phyloP scores from a whole-genome alignment of 2,888 invertebrate species.

The Hymenopus coronatus region DNA sequence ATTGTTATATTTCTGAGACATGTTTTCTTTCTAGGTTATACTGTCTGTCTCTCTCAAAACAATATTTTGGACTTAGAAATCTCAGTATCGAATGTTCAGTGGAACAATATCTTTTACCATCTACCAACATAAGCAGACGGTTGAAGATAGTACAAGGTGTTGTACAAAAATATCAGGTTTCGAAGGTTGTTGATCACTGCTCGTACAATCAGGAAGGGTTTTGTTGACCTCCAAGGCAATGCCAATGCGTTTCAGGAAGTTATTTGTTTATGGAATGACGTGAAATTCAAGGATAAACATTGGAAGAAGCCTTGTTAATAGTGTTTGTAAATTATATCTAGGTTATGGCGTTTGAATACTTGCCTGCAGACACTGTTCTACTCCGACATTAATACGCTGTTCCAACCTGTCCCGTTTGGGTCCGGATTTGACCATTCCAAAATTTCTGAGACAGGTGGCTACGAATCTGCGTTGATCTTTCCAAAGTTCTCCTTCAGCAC shows the following conservation, averaged over 20 bases:
- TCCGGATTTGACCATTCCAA: slow-evolving; percentile 69
- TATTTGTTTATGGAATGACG: neutral
- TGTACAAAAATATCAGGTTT: neutral
- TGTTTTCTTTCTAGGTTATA: too few species aligned
- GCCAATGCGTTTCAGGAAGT: neutral
- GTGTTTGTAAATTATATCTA: too few species aligned
- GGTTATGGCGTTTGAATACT: slow-evolving; percentile 23
- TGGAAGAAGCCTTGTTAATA: neutral
- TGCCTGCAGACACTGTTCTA: slow-evolving; percentile 60
- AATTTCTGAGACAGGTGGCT: slow-evolving; percentile 65
- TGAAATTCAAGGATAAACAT: neutral
- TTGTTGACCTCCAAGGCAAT: neutral
- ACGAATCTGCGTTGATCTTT: slow-evolving; percentile 76
- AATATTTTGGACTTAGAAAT: too few species aligned
- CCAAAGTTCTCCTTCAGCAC: slow-evolving; percentile 79
- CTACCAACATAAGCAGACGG: too few species aligned
- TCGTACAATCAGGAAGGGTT: neutral
- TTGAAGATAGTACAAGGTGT: too few species aligned
- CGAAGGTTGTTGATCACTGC: neutral
- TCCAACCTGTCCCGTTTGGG: slow-evolving; percentile 62
- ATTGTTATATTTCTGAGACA: too few species aligned
- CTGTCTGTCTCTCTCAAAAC: too few species aligned
- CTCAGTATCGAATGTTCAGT: too few species aligned
- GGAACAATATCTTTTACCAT: too few species aligned
- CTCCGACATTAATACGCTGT: slow-evolving; percentile 60